Evolutionary conservation across 2,888 invertebrate species (phyloP).

Genomic region (Electrophaes corylata): DNA sequence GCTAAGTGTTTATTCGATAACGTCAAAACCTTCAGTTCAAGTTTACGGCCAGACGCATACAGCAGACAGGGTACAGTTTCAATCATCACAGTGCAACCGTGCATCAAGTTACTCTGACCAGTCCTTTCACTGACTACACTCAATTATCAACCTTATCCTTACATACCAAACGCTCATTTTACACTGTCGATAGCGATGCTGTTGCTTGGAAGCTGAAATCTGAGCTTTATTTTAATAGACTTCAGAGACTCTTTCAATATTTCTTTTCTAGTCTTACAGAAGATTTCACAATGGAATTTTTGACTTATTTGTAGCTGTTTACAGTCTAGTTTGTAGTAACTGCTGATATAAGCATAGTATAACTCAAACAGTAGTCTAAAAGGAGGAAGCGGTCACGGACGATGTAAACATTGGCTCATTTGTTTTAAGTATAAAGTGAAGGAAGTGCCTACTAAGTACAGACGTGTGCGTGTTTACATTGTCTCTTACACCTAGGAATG

Average conservation of each 20-base stretch:
- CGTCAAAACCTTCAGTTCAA: conserved; percentile 2
- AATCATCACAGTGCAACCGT: conserved; percentile 17
- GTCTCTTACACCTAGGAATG: conserved; percentile 18
- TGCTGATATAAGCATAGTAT: conserved; percentile 6
- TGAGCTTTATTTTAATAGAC: conserved; percentile 13
- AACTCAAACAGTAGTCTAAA: conserved; percentile 21
- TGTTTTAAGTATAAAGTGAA: conserved; percentile 25
- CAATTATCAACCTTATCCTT: neutral
- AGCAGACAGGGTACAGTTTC: conserved; percentile 15
- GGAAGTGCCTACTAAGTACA: conserved; percentile 23
- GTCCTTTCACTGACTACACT: neutral
- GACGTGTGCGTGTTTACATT: conserved; percentile 16
- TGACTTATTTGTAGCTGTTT: neutral
- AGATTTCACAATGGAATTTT: neutral
- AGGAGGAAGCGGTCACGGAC: conserved; percentile 25
- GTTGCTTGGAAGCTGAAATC: neutral
- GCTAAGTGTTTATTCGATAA: neutral
- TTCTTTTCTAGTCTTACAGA: neutral
- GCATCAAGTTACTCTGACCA: conserved; percentile 16
- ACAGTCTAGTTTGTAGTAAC: neutral
- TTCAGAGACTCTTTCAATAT: neutral
- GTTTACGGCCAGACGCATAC: conserved; percentile 16
- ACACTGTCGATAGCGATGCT: neutral
- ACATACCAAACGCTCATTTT: neutral
- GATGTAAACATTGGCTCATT: conserved; percentile 29